Evolutionary conservation across 2,888 invertebrate species (phyloP).

Genomic region (Artemia sp.): DNA sequence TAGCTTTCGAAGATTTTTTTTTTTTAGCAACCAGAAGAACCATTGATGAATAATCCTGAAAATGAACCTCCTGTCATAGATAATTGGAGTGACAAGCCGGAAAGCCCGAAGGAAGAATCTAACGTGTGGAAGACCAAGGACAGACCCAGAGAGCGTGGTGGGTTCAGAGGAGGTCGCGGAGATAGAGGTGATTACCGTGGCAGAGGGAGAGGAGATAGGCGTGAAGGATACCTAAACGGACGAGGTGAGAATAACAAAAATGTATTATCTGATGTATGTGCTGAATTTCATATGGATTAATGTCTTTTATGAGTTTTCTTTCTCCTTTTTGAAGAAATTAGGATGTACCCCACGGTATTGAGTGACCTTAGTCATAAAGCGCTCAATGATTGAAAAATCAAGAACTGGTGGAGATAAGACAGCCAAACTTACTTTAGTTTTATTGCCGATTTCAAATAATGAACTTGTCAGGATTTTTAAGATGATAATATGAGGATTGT

Average conservation of each 20-base stretch:
- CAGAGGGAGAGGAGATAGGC: slow-evolving; percentile 3
- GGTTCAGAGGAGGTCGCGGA: background rate
- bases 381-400: too few relatives aligned
- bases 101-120: slow-evolving; percentile 9
- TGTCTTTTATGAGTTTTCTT: too few relatives aligned
- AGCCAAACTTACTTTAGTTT: too few relatives aligned
- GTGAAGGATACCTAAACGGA: background rate
- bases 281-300: too few relatives aligned
- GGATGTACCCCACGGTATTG: too few relatives aligned
- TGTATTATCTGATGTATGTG: too few relatives aligned
- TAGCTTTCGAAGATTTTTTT: background rate
- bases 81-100: background rate
- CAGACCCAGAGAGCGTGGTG: background rate
- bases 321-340: too few relatives aligned
- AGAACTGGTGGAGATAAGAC: too few relatives aligned
- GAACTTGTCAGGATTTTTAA: too few relatives aligned
- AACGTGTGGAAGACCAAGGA: slow-evolving; percentile 7
- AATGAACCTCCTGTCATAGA: slow-evolving; percentile 9
- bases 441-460: too few relatives aligned
- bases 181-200: slow-evolving; percentile 5
- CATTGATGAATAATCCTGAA: background rate
- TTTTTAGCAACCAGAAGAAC: background rate
- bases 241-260: background rate
- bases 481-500: too few relatives aligned
- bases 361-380: too few relatives aligned